These are phyloP conservation scores for Halocaridina rubra DNA, from an alignment of 2,888 invertebrate species.

Conservation along the genomic window DNA sequence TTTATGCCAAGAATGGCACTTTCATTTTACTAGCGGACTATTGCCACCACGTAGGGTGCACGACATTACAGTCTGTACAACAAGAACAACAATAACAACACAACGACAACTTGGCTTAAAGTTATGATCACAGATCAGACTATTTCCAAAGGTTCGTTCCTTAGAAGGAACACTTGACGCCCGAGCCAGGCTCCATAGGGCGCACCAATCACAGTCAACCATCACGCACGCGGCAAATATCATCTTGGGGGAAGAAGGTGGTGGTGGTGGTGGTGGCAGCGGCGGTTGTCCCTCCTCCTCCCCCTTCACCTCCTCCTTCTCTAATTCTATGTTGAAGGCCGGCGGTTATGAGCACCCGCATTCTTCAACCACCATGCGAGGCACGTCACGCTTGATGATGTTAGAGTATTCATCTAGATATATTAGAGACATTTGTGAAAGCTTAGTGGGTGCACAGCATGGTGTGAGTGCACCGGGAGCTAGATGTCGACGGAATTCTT, in stretches of 20 bases:
- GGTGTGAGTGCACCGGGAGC: conserved; percentile 79
- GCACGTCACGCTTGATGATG: conserved; percentile 92
- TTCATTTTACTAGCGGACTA: conserved; percentile 15
- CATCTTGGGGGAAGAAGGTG: conserved; percentile 52
- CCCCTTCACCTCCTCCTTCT: too few relatives aligned
- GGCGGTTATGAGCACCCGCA: conserved; percentile 87
- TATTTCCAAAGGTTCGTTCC: conserved; percentile 62
- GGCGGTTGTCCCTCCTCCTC: too few relatives aligned
- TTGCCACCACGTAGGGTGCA: conserved; percentile 24
- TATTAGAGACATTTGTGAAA: conserved; percentile 91
- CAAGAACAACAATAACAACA: conserved; percentile 60
- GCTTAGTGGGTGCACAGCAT: conserved; percentile 91
- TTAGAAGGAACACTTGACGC: conserved; percentile 51
- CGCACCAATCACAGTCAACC: conserved; percentile 55
- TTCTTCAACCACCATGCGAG: conserved; percentile 96
- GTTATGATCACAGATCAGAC: conserved; percentile 64
- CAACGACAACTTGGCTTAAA: conserved; percentile 63
- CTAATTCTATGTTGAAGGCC: background rate
- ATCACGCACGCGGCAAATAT: conserved; percentile 38
- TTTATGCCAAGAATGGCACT: background rate
- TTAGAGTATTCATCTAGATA: conserved; percentile 90
- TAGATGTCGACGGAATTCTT: conserved; percentile 80
- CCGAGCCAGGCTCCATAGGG: conserved; percentile 35
- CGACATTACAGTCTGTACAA: conserved; percentile 49
- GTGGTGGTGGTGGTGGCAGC: conserved; percentile 6